Evolutionary conservation across 2,888 invertebrate species (phyloP).

Genomic region (Caenorhabditis afra): DNA sequence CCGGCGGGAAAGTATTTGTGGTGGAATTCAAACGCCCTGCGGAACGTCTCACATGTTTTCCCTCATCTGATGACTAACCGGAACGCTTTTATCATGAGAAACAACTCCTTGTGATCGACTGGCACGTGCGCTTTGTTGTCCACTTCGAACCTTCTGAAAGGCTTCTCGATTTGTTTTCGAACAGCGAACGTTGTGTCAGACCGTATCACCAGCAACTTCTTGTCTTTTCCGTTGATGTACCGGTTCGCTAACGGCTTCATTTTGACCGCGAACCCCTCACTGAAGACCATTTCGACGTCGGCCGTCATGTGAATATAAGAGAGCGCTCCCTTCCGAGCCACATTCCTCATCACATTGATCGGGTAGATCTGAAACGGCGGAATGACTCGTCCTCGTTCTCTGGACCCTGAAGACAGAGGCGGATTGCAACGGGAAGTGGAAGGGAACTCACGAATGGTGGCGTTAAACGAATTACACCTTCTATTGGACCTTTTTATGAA

Average conservation of each 20-base stretch:
- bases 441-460: slow-evolving; percentile 29
- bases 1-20: slow-evolving; percentile 69
- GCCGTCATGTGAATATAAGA: slow-evolving; percentile 65
- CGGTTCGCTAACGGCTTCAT: slow-evolving; percentile 59
- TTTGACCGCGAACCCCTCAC: slow-evolving; percentile 49
- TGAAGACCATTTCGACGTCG: slow-evolving; percentile 68
- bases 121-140: slow-evolving; percentile 63
- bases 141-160: slow-evolving; percentile 64
- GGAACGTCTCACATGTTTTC: slow-evolving; percentile 10
- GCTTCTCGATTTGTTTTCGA: too few relatives aligned
- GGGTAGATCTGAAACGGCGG: slow-evolving; percentile 70
- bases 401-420: slow-evolving; percentile 39
- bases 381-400: slow-evolving; percentile 46
- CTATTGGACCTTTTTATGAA: slow-evolving; percentile 22
- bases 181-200: neutral
- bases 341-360: slow-evolving; percentile 70
- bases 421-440: neutral
- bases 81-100: slow-evolving; percentile 60
- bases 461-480: slow-evolving; percentile 47
- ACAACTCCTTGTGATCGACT: slow-evolving; percentile 51
- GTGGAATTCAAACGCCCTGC: slow-evolving; percentile 71
- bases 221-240: slow-evolving; percentile 58
- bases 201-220: slow-evolving; percentile 59
- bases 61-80: slow-evolving; percentile 22
- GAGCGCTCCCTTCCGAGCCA: slow-evolving; percentile 63